phyloP scores from a whole-genome alignment of 2,113 vertebrate genomes.

The Ondatra zibethicus region DNA sequence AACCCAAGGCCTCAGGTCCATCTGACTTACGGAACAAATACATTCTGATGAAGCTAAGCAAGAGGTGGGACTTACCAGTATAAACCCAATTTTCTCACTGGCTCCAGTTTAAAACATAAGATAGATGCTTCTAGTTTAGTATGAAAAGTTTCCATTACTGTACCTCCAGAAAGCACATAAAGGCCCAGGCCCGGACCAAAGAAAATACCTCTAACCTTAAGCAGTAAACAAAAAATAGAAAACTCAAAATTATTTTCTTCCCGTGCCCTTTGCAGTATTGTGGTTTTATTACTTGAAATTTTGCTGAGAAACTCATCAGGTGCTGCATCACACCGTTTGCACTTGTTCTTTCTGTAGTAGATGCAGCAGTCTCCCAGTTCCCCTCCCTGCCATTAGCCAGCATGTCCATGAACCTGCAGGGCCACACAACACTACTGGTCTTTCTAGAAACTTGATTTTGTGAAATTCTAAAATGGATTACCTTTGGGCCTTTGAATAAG shows the following conservation, averaged over 20 bases:
- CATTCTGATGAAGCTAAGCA: background rate
- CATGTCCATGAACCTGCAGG: too few relatives aligned
- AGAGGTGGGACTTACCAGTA: conserved; percentile 20
- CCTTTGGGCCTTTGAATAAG: background rate
- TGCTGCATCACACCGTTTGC: too few relatives aligned
- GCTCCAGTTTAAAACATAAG: conserved; percentile 34
- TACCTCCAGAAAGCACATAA: background rate
- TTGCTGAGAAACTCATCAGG: too few relatives aligned
- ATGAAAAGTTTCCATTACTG: background rate
- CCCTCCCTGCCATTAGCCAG: too few relatives aligned
- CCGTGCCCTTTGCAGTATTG: background rate
- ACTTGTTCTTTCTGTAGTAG: too few relatives aligned
- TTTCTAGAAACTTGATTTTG: conserved; percentile 23
- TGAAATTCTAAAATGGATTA: conserved; percentile 15
- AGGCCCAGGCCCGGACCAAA: background rate
- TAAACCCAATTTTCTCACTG: conserved; percentile 2
- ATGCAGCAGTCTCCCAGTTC: too few relatives aligned
- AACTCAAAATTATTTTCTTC: background rate
- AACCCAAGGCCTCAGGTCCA: background rate
- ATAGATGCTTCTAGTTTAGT: conserved; percentile 3
- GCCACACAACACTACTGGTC: background rate
- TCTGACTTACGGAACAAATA: background rate
- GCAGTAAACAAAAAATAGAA: background rate
- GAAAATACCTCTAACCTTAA: background rate
- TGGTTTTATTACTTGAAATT: too few relatives aligned